These are phyloP conservation scores for Vultur gryphus DNA, from an alignment of 2,797 vertebrate genomes.

Conservation along the genomic window DNA sequence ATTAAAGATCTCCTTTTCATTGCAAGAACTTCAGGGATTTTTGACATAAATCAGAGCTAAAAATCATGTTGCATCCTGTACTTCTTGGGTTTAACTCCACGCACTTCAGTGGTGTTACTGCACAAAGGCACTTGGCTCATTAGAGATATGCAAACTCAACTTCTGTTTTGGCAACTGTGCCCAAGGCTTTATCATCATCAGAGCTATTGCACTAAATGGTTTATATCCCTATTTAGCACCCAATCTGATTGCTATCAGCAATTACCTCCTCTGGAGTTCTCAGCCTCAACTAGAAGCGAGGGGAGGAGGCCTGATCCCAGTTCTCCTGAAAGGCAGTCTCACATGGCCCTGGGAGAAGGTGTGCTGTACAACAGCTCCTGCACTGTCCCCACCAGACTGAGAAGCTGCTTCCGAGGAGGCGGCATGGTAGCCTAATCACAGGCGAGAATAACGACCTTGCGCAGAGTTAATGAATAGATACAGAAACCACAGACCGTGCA, in stretches of 20 bases:
- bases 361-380: neutral
- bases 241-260: constrained; percentile 10
- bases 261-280: neutral
- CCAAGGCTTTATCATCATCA: constrained; percentile 15
- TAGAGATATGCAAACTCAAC: neutral
- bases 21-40: neutral
- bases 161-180: neutral
- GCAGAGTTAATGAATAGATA: neutral
- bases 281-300: neutral
- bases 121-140: neutral
- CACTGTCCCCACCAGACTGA: neutral
- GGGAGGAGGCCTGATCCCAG: neutral
- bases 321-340: neutral
- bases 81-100: neutral
- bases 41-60: neutral
- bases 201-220: constrained; percentile 4
- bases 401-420: neutral
- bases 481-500: neutral
- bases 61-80: neutral
- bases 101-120: neutral
- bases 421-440: neutral
- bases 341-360: neutral
- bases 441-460: neutral
- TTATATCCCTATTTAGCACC: constrained; percentile 14
- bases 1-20: neutral